These are phyloP conservation scores for Catagonus wagneri DNA, from an alignment of 2,113 vertebrate genomes.

Conservation along the genomic window DNA sequence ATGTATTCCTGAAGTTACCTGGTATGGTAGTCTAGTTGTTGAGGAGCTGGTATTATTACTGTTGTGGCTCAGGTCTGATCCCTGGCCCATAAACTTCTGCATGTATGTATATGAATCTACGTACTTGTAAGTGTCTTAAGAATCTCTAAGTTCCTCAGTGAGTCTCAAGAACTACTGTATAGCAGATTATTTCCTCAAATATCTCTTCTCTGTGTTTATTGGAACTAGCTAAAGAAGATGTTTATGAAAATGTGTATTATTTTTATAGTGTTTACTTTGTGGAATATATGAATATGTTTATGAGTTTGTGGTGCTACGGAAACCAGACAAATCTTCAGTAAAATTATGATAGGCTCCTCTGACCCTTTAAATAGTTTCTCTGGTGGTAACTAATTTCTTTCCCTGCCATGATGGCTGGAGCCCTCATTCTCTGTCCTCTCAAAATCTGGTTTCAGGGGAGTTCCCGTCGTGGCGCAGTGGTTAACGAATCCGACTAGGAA, in stretches of 20 bases:
- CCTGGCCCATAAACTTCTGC: too few relatives aligned
- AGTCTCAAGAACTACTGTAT: neutral
- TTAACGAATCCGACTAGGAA: too few relatives aligned
- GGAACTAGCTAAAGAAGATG: neutral
- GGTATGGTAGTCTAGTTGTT: too few relatives aligned
- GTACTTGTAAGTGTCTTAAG: neutral
- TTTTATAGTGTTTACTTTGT: neutral
- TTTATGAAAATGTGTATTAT: neutral
- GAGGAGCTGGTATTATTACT: too few relatives aligned
- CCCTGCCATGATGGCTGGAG: neutral
- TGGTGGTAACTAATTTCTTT: neutral
- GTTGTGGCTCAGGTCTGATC: too few relatives aligned
- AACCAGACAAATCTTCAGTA: neutral
- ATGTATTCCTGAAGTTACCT: neutral
- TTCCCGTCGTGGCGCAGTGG: too few relatives aligned
- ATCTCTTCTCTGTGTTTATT: neutral
- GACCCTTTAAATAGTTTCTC: neutral
- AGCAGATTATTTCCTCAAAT: neutral
- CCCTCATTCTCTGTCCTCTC: neutral
- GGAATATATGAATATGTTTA: neutral
- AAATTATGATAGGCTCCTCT: neutral
- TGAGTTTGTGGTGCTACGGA: neutral
- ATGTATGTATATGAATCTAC: neutral
- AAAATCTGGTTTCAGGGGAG: constrained; percentile 18
- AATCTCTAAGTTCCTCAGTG: neutral